Evolutionary conservation across 2,888 invertebrate species (phyloP).

Genomic region (Drosophila colorata): DNA sequence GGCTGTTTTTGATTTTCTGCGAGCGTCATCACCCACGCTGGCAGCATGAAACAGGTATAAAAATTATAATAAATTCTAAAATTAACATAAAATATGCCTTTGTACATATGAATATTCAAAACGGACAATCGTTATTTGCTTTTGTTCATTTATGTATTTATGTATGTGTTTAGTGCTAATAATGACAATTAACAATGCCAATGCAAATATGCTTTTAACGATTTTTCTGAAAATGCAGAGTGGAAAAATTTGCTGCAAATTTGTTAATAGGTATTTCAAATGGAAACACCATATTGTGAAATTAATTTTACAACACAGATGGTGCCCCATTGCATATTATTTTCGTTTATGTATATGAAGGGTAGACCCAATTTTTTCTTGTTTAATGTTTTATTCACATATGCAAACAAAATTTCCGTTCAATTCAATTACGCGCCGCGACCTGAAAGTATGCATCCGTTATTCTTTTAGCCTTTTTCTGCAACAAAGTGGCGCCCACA

Average conservation of each 20-base stretch:
- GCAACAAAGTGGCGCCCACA: conserved; percentile 61
- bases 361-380: conserved; percentile 24
- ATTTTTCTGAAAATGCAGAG: neutral
- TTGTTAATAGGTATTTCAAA: neutral
- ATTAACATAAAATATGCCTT: conserved; percentile 7
- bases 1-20: conserved; percentile 1
- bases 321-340: conserved; percentile 28
- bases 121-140: conserved; percentile 3
- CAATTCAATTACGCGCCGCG: conserved; percentile 69
- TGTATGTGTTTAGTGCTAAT: conserved; percentile 18
- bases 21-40: conserved; percentile 11
- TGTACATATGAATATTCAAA: conserved; percentile 1
- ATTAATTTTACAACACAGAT: conserved; percentile 27
- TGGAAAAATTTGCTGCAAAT: neutral
- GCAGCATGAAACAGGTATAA: neutral
- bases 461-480: conserved; percentile 27
- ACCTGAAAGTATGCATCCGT: conserved; percentile 63
- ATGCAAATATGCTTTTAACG: neutral
- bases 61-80: neutral
- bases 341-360: conserved; percentile 12
- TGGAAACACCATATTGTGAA: conserved; percentile 8
- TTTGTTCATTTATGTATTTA: too few relatives aligned
- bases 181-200: conserved; percentile 2
- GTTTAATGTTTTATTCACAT: conserved; percentile 76
- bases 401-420: conserved; percentile 79